Evolutionary conservation across 2,113 vertebrate genomes (phyloP).

Genomic region (Erythrolamprus reginae): DNA sequence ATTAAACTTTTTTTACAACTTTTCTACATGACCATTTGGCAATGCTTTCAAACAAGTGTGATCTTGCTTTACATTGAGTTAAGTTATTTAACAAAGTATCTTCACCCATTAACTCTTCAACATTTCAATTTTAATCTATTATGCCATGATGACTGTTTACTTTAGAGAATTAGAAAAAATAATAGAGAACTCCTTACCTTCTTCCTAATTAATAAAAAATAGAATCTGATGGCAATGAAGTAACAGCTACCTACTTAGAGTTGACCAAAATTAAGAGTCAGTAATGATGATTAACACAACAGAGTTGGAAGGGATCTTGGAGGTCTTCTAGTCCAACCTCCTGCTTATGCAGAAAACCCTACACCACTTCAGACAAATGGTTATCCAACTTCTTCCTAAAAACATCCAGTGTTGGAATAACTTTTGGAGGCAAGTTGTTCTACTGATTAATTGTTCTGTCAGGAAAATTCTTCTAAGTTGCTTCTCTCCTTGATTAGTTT

Average conservation of each 20-base stretch:
- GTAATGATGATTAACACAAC: background rate
- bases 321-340: no score
- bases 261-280: no score
- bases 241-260: background rate
- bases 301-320: no score
- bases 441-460: no score
- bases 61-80: background rate
- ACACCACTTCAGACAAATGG: no score
- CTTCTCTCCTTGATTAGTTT: no score
- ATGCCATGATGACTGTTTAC: background rate
- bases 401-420: no score
- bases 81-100: background rate
- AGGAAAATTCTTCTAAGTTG: no score
- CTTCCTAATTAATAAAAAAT: background rate
- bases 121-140: background rate
- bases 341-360: no score
- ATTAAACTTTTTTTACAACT: background rate
- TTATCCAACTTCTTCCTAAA: no score
- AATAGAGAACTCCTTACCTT: no score
- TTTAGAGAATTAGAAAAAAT: background rate
- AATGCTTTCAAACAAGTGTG: background rate
- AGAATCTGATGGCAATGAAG: background rate
- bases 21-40: background rate
- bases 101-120: background rate
- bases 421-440: no score